phyloP scores from a whole-genome alignment of 92 coral and sea anemone genomes.

The Paramuricea clavata region DNA sequence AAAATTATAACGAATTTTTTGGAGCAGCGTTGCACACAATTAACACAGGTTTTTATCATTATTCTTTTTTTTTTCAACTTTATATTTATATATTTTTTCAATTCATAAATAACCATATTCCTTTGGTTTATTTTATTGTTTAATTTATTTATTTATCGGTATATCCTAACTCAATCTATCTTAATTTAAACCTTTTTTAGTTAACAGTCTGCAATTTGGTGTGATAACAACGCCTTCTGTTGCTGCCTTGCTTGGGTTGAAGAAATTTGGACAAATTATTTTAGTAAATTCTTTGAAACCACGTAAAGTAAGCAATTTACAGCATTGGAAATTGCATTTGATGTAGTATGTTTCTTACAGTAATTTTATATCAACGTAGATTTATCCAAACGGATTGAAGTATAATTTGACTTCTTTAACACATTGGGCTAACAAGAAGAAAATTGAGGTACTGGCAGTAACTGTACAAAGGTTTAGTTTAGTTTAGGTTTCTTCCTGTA shows the following conservation, averaged over 20 bases:
- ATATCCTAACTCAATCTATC: no score
- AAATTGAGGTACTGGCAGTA: constrained; percentile 70
- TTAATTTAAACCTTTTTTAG: constrained; percentile 58
- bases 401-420: constrained; percentile 59
- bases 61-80: background rate
- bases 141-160: no score
- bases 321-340: background rate
- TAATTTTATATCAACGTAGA: constrained; percentile 39
- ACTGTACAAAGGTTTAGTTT: background rate
- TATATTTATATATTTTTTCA: no score
- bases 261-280: constrained; percentile 49
- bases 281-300: constrained; percentile 58
- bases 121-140: no score
- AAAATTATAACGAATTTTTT: constrained; percentile 75
- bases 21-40: constrained; percentile 75
- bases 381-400: constrained; percentile 70
- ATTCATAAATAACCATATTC: no score
- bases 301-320: constrained; percentile 49
- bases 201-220: constrained; percentile 72
- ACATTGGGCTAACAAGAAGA: constrained; percentile 79
- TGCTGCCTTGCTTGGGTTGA: constrained; percentile 64
- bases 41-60: constrained; percentile 65
- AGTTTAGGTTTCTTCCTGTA: background rate
- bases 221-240: constrained; percentile 67
- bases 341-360: background rate